Conservation (phyloP, 2,797 vertebrate genomes). For the Potorous gilbertii region DNA sequence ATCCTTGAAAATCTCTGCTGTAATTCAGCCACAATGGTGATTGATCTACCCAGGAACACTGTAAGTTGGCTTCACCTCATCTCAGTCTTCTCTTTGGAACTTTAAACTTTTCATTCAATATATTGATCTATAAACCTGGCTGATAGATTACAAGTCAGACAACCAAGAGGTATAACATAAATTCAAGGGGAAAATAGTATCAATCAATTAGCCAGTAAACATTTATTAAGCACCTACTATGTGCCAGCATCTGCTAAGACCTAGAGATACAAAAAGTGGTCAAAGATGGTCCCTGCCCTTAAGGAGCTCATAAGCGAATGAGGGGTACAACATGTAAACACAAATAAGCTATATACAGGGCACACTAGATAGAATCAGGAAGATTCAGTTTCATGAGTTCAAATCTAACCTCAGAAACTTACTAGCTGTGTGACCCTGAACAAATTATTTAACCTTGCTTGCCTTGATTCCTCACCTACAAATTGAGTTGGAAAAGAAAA, state of each 20-base stretch:
- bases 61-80: constrained; percentile 30
- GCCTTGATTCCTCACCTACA: not conserved
- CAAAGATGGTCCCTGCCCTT: not conserved
- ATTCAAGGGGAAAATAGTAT: constrained; percentile 27
- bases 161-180: constrained; percentile 43
- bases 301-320: not conserved
- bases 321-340: not conserved
- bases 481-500: not conserved
- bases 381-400: not conserved
- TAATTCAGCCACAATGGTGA: constrained; percentile 26
- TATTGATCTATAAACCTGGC: not conserved
- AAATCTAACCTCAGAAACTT: not conserved
- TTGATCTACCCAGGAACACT: constrained; percentile 60
- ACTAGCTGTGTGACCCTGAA: not conserved
- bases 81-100: constrained; percentile 45
- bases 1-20: constrained; percentile 48
- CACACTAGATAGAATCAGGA: not conserved
- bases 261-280: not conserved
- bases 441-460: not conserved
- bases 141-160: constrained; percentile 20
- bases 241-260: not conserved
- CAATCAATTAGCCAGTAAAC: not conserved
- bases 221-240: not conserved
- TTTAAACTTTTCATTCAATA: constrained; percentile 33
- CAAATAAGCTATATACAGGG: not conserved